Evolutionary conservation across 2,113 vertebrate genomes (phyloP), one percentile per base, ranked within the genome.

Genomic region (Urocolius indicus): DNA sequence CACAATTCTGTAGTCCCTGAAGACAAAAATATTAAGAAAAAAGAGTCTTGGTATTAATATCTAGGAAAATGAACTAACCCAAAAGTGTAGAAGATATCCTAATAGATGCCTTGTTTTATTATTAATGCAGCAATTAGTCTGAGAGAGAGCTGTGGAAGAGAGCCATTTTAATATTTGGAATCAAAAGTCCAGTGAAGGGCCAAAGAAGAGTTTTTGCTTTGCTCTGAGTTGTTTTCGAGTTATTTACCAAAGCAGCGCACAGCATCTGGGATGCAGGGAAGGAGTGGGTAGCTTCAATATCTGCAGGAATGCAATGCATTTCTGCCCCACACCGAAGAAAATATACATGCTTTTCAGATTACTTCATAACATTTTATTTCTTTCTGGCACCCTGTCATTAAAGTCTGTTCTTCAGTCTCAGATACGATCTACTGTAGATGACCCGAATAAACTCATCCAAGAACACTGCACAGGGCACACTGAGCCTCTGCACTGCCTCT

Each of bases 21-120:
- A 94, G 96, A 96, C 54, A 84, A 95, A 55, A 88, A 30, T 11
- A 61, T 89, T 72, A 55, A 71, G 43, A 58, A 86, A 73, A 48
- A 68, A 4, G 8, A 30, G 34, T 36, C 49, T 27, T 68, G 84
- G 49, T 67, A 68, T 65, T 63, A 45, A 79, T 41, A 89, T 79
- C 80, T 79, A 62, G 51, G 61, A 61, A 71, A 77, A 36, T 19
- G 49, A 79, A 58, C 36, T 36, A 54, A 26, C 45, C 41, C n/a
- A 38, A 32, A 76, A 55, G 17, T 2, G 4, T 9, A 78, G 46
- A 9, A 86, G 45, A 29, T 21, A 38, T 16, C 23, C 74, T 65
- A 36, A 58, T 11, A 24, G 15, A 32, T 76, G 54, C 83, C 78
- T 62, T 75, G 46, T 29, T 90, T 80, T 89, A 68, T 75, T 80